A percentile compares a stretch with the other conserved stretches of the same genome.
Conservation (phyloP, 2,888 invertebrate genomes). For the Scaptomyza cyrtandrae region DNA sequence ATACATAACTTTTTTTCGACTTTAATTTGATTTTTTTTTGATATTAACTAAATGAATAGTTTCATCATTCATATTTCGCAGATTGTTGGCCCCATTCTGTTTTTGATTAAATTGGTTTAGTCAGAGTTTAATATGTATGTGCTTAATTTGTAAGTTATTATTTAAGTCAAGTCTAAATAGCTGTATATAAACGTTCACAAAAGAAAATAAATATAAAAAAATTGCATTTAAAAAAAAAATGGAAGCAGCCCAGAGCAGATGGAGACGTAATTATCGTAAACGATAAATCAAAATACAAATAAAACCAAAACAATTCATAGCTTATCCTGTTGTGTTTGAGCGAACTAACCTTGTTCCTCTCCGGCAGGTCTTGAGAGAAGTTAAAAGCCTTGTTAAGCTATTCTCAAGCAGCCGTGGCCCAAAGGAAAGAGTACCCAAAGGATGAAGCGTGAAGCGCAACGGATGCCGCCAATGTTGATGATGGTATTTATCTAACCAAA, state of each 20-base stretch:
- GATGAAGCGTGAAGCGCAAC: slow-evolving; percentile 56
- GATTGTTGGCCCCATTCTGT: slow-evolving; percentile 9
- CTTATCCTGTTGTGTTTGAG: slow-evolving; percentile 85
- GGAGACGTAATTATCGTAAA: slow-evolving; percentile 38
- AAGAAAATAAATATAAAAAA: slow-evolving; percentile 7
- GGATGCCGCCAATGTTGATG: slow-evolving; percentile 72
- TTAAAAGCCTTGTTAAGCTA: slow-evolving; percentile 74
- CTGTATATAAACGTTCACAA: slow-evolving; percentile 35
- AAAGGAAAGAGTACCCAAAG: slow-evolving; percentile 48
- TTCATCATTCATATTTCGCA: background rate
- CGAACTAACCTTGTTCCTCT: slow-evolving; percentile 86
- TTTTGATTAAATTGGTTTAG: slow-evolving; percentile 22
- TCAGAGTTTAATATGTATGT: slow-evolving; percentile 18
- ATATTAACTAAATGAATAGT: background rate
- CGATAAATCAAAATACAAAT: slow-evolving; percentile 52
- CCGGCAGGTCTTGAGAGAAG: slow-evolving; percentile 85
- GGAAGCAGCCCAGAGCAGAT: slow-evolving; percentile 38
- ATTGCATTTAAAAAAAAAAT: slow-evolving; percentile 12
- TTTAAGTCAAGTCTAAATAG: slow-evolving; percentile 43
- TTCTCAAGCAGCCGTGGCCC: slow-evolving; percentile 75
- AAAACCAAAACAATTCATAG: slow-evolving; percentile 68
- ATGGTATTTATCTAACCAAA: slow-evolving; percentile 84
- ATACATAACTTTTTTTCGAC: slow-evolving; percentile 1
- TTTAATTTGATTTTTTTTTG: slow-evolving; percentile 3
- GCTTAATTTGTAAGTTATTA: slow-evolving; percentile 48